phyloP scores from a whole-genome alignment of 2,888 invertebrate species.

The Phalera bucephala region DNA sequence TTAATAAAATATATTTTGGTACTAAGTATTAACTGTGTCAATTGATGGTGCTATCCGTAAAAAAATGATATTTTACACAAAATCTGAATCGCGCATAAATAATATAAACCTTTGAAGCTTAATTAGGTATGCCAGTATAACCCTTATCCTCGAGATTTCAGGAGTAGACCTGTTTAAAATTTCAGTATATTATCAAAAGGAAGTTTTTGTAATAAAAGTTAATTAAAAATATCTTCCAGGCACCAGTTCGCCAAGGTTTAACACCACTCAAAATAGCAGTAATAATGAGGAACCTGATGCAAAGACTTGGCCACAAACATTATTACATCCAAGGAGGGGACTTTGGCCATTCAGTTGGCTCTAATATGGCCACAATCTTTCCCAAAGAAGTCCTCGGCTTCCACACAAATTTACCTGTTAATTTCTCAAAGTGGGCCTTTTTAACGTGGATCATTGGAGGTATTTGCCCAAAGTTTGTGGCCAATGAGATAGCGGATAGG shows the following conservation, averaged over 20 bases:
- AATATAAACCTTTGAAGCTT: too few species aligned
- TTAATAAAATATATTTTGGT: too few species aligned
- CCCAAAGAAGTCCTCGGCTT: constrained; percentile 82
- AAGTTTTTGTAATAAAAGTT: too few species aligned
- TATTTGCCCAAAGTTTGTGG: constrained; percentile 75
- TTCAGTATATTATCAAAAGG: too few species aligned
- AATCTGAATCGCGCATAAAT: too few species aligned
- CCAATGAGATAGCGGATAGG: constrained; percentile 64
- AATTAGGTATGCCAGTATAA: too few species aligned
- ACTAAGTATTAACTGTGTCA: too few species aligned
- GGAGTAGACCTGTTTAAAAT: too few species aligned
- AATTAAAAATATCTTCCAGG: constrained; percentile 62
- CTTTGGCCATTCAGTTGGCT: constrained; percentile 86
- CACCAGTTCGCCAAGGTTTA: constrained; percentile 82
- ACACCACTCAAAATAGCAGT: constrained; percentile 81
- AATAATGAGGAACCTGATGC: constrained; percentile 88
- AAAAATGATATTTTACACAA: too few species aligned
- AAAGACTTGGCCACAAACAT: constrained; percentile 83
- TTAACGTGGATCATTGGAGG: constrained; percentile 67
- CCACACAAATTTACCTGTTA: constrained; percentile 86
- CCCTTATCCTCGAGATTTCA: too few species aligned
- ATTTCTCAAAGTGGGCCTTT: constrained; percentile 40
- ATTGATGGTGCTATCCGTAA: too few species aligned
- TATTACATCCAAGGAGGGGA: constrained; percentile 90
- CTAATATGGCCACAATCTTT: constrained; percentile 84